Evolutionary conservation across 2,888 invertebrate genomes (phyloP).

Genomic region (Trissoscelio sp.): DNA sequence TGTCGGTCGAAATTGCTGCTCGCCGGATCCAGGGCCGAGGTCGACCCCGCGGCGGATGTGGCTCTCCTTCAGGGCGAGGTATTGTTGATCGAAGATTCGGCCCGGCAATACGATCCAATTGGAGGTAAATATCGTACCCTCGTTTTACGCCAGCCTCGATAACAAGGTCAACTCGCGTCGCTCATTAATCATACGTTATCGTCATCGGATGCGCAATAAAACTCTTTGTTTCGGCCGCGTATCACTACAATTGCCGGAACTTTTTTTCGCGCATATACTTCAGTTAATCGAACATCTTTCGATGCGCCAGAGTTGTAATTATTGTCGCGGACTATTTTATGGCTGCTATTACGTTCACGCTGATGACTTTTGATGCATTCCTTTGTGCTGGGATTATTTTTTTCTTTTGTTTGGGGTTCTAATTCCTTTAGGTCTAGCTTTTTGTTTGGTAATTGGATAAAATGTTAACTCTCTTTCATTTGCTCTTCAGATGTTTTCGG

Average conservation of each 20-base stretch:
- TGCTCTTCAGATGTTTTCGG: too few relatives aligned
- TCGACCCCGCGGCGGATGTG: slow-evolving; percentile 86
- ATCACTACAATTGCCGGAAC: background rate
- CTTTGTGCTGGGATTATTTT: slow-evolving; percentile 2
- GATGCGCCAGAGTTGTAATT: slow-evolving; percentile 20
- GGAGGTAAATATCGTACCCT: slow-evolving; percentile 80
- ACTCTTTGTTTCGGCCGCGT: slow-evolving; percentile 41
- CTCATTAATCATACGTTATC: slow-evolving; percentile 61
- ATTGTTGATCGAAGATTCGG: slow-evolving; percentile 86
- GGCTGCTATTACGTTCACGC: slow-evolving; percentile 23
- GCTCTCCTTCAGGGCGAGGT: slow-evolving; percentile 86
- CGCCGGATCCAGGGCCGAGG: slow-evolving; percentile 87
- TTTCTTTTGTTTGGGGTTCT: background rate
- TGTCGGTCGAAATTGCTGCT: slow-evolving; percentile 85
- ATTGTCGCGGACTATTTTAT: slow-evolving; percentile 24
- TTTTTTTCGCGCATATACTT: slow-evolving; percentile 20
- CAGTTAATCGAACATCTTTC: slow-evolving; percentile 37
- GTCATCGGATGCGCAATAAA: slow-evolving; percentile 35
- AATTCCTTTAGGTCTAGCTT: background rate
- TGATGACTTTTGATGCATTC: slow-evolving; percentile 36
- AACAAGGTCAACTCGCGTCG: slow-evolving; percentile 35
- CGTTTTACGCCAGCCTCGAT: slow-evolving; percentile 39
- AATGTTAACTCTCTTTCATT: too few relatives aligned
- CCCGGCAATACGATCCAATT: slow-evolving; percentile 85
- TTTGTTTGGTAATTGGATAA: background rate